Evolutionary conservation across 2,113 vertebrate species (phyloP).

Genomic region (Excalfactoria chinensis): DNA sequence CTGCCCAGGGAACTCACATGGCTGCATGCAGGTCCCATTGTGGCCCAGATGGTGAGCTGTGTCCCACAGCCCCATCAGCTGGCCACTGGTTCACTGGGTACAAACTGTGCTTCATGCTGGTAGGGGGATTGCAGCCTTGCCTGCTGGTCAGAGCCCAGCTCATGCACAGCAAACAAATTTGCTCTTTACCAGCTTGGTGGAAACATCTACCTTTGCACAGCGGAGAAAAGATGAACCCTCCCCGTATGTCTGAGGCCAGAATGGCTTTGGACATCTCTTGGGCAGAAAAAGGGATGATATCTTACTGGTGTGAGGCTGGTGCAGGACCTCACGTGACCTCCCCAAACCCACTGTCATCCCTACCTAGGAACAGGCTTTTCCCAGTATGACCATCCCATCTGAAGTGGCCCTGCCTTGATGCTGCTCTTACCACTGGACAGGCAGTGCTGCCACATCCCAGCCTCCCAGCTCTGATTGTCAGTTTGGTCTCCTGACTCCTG

Average conservation of each 20-base stretch:
- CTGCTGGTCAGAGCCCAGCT: accelerated
- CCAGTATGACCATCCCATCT: background rate
- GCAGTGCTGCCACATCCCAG: background rate
- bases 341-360: background rate
- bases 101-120: background rate
- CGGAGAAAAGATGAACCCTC: background rate
- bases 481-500: background rate
- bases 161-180: background rate
- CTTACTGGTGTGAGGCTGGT: background rate
- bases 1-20: background rate
- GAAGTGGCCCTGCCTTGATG: background rate
- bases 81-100: background rate
- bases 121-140: background rate
- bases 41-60: background rate
- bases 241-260: background rate
- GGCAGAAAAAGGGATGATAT: background rate
- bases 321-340: accelerated
- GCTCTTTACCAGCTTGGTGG: background rate
- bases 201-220: background rate
- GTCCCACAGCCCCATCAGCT: background rate
- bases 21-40: background rate
- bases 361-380: background rate
- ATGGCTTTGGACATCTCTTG: background rate
- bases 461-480: background rate
- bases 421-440: background rate